Base-by-base conservation (phyloP, 2,113 vertebrate genomes). In the Lonchura striata region DNA sequence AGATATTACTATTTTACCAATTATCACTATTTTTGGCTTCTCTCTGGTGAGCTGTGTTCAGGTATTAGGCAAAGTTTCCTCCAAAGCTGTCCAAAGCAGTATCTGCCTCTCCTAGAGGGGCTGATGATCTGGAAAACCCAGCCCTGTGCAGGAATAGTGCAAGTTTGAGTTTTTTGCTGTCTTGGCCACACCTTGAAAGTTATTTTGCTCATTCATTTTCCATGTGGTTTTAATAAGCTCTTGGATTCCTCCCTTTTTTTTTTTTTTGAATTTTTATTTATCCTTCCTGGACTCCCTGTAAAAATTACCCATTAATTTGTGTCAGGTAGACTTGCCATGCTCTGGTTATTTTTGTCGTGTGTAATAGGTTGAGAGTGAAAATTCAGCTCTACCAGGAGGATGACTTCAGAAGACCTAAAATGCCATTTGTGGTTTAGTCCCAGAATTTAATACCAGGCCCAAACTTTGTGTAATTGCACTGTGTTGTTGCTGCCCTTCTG, bases 321-420 rank as follows among this genome's bases (percentile, higher is more conserved):
- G 47, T 88, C 19, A 7, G 8, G 46, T 30, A 11, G 52, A 18
- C 19, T 75, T 47, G 35, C 25, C 9, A 2, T 24, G 21, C 60
- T n/a, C 3, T 54, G n/a, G 13, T 71, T 64, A 13, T 37, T 70
- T 81, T 83, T 80, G 42, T 57, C 76, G 46, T 61, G 35, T 72
- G 69, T 66, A 61, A n/a, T n/a, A 81, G n/a, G 14, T 22, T 42
- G 63, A 37, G 56, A 35, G 54, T 30, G 76, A 78, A 91, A 69
- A 84, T n/a, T 61, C 1, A 8, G 28, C 63, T 52, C 0, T 52
- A 12, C 20, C 42, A n/a, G 54, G 37, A 37, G 50, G 63, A 59
- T 77, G 37, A 28, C 35, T 92, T 91, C 52, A 92, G 7, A 68
- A 70, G n/a, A 46, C 49, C 53, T 92, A 28, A 65, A 82, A 80